Percentiles rank a stretch among this genome's conserved stretches.
Conservation (phyloP, 2,888 invertebrate species). For the Stenotaenia linearis region DNA sequence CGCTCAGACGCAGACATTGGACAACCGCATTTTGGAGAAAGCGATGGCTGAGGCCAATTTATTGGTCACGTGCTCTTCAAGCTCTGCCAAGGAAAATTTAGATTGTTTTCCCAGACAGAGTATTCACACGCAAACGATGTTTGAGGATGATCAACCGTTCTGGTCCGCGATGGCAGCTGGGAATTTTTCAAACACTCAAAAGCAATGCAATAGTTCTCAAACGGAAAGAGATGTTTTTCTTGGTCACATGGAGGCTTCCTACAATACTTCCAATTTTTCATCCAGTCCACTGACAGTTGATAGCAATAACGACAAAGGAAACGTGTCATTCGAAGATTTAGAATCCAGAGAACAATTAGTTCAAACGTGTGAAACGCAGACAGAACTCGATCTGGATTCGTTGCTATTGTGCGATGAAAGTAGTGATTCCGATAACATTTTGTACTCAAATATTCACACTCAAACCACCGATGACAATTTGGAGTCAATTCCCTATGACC, state of each 20-base stretch:
- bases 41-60: not conserved
- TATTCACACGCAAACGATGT: not conserved
- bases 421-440: not conserved
- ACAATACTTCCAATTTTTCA: not conserved
- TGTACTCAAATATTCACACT: constrained; percentile 26
- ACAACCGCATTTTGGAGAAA: not conserved
- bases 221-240: constrained; percentile 29
- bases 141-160: not conserved
- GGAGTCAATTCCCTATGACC: constrained; percentile 26
- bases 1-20: constrained; percentile 21
- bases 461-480: constrained; percentile 29
- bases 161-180: not conserved
- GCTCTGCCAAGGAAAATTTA: not conserved
- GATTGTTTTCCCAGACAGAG: constrained; percentile 5
- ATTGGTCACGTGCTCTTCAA: not conserved
- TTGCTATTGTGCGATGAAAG: not conserved
- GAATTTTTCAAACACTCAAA: not conserved
- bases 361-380: constrained; percentile 26
- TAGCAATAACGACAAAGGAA: not conserved
- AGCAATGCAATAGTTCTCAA: constrained; percentile 5
- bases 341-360: not conserved
- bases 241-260: not conserved
- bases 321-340: not conserved
- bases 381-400: constrained; percentile 10
- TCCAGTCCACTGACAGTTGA: not conserved